These are phyloP conservation scores for Ceryle rudis DNA, from an alignment of 2,797 vertebrate species.

Conservation along the genomic window DNA sequence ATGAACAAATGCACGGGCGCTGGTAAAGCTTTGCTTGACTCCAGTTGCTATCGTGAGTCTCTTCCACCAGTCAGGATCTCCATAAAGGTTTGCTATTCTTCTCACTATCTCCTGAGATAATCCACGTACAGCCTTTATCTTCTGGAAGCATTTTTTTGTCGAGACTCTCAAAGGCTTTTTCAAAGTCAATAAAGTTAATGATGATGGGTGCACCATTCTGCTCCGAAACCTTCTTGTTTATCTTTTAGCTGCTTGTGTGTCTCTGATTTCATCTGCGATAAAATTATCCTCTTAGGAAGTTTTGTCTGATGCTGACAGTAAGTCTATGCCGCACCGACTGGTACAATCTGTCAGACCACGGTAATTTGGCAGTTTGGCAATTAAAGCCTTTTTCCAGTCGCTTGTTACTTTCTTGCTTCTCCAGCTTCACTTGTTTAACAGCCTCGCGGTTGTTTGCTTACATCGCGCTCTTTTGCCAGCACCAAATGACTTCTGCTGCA, in stretches of 20 bases:
- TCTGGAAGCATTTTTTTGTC: background rate
- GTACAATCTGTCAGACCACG: conserved; percentile 5
- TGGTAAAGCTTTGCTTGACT: background rate
- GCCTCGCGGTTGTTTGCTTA: background rate
- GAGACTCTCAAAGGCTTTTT: conserved; percentile 14
- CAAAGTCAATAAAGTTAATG: conserved; percentile 55
- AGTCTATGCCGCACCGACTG: background rate
- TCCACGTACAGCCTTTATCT: conserved; percentile 42
- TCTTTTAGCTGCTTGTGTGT: background rate
- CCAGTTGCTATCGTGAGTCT: background rate
- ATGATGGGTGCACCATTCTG: conserved; percentile 7
- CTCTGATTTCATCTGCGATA: conserved; percentile 23
- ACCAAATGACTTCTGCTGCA: background rate
- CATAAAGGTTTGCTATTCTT: background rate
- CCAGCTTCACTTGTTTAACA: background rate
- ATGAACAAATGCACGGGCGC: accelerated
- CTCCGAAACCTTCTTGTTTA: background rate
- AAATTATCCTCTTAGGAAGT: background rate
- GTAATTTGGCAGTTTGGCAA: conserved; percentile 11
- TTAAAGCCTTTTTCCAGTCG: conserved; percentile 24
- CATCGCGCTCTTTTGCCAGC: background rate
- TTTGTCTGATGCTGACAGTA: conserved; percentile 7
- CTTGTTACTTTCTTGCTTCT: background rate
- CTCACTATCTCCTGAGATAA: conserved; percentile 18
- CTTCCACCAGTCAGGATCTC: background rate